Evolutionary conservation across 2,113 vertebrate species (phyloP).

Genomic region (Vanacampus margaritifer): DNA sequence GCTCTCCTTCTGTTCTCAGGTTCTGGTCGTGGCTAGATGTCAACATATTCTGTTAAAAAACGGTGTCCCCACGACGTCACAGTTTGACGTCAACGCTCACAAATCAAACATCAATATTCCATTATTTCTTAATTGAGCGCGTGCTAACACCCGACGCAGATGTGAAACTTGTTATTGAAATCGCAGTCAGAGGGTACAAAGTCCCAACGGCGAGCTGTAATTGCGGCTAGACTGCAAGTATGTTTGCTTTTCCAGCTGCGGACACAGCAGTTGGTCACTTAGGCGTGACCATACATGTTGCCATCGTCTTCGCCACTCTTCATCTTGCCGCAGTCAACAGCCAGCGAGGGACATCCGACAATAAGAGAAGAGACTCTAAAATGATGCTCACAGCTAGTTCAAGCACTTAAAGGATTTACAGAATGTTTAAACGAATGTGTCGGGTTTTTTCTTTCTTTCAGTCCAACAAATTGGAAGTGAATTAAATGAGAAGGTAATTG

Average conservation of each 20-base stretch:
- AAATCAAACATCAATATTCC: background rate
- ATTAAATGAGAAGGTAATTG: background rate
- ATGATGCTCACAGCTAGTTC: background rate
- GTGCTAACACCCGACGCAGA: background rate
- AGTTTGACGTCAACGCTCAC: background rate
- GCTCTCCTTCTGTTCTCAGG: no score
- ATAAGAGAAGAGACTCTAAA: background rate
- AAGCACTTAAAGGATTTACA: background rate
- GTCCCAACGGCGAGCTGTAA: background rate
- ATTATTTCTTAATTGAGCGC: background rate
- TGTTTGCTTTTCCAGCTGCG: slow-evolving; percentile 3
- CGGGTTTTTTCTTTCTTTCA: background rate
- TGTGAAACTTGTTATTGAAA: background rate
- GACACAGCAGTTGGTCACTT: slow-evolving; percentile 3
- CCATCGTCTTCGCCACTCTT: background rate
- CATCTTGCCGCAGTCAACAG: background rate
- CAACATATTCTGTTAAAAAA: background rate
- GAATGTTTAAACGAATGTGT: background rate
- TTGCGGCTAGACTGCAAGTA: background rate
- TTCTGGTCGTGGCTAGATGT: background rate
- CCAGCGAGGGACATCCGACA: background rate
- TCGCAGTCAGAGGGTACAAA: slow-evolving; percentile 1
- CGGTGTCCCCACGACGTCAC: background rate
- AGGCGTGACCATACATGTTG: slow-evolving; percentile 1
- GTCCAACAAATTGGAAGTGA: background rate